A percentile compares a stretch with the other conserved stretches of the same genome.
These are phyloP conservation scores for Vidua chalybeata DNA, from an alignment of 2,113 vertebrate genomes.

Conservation along the genomic window DNA sequence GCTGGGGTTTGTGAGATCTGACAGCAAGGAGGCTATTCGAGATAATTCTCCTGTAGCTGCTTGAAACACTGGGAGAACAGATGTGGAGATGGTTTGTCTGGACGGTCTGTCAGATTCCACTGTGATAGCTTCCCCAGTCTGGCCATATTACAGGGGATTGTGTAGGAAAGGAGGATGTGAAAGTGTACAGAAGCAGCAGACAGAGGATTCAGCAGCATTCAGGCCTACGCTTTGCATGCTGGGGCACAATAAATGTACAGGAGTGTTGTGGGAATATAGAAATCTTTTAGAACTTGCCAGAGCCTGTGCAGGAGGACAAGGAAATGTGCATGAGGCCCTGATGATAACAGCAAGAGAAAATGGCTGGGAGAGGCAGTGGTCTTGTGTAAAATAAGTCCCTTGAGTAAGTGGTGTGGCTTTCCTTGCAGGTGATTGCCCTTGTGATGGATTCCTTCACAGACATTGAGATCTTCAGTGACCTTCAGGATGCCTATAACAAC, in stretches of 20 bases:
- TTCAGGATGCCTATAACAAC: constrained; percentile 84
- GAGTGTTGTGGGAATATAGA: background rate
- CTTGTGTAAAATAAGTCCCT: background rate
- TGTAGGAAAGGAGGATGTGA: background rate
- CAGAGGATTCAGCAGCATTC: background rate
- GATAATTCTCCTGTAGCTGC: background rate
- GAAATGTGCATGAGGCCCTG: background rate
- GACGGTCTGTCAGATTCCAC: rapidly evolving
- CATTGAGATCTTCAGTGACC: constrained; percentile 91
- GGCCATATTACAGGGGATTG: background rate
- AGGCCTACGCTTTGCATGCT: background rate
- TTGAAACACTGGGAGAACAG: background rate
- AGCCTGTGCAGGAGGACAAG: background rate
- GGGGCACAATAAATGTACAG: background rate
- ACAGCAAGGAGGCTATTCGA: rapidly evolving
- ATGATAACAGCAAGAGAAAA: background rate
- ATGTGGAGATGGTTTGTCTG: background rate
- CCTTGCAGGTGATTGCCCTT: constrained; percentile 89
- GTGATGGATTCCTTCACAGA: constrained; percentile 97
- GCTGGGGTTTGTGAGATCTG: background rate
- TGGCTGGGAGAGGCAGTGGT: background rate
- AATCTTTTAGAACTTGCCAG: background rate
- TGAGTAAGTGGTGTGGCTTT: background rate
- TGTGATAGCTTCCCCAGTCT: rapidly evolving
- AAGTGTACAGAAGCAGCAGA: background rate